Evolutionary conservation across 1,140 invertebrate genomes (phyloP).

Genomic region (Acromyrmex echinatior): DNA sequence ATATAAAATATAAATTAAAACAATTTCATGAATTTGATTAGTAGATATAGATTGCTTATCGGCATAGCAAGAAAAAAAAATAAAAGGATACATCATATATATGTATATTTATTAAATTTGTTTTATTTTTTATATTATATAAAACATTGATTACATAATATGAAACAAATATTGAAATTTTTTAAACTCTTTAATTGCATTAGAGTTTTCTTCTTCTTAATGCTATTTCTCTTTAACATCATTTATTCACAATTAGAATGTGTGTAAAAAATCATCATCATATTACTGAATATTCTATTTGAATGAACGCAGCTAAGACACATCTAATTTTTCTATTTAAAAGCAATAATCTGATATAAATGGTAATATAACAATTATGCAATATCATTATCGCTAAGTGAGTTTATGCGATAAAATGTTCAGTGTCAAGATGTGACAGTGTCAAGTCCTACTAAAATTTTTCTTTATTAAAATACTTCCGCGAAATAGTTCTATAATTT

Average conservation of each 20-base stretch:
- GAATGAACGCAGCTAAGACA: neutral
- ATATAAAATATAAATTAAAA: neutral
- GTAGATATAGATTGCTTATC: no score
- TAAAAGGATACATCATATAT: no score
- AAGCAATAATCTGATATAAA: neutral
- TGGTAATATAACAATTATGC: constrained; percentile 8
- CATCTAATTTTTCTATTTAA: constrained; percentile 11
- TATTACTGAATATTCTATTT: neutral
- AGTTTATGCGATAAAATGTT: constrained; percentile 10
- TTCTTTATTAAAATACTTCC: neutral
- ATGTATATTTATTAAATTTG: no score
- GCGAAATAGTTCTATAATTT: neutral
- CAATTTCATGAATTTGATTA: neutral
- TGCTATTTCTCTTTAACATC: neutral
- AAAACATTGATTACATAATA: neutral
- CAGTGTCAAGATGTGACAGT: neutral
- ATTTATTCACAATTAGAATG: neutral
- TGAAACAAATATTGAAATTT: neutral
- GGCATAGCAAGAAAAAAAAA: no score
- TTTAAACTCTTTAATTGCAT: neutral
- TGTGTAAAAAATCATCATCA: neutral
- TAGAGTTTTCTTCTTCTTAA: neutral
- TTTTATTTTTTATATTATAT: neutral
- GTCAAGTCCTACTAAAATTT: neutral
- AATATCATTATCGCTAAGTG: neutral